Percentiles rank a stretch among this genome's conserved stretches.
These are phyloP conservation scores for Cirrhinus mrigala DNA, from an alignment of 2,797 vertebrate genomes.

Conservation along the genomic window DNA sequence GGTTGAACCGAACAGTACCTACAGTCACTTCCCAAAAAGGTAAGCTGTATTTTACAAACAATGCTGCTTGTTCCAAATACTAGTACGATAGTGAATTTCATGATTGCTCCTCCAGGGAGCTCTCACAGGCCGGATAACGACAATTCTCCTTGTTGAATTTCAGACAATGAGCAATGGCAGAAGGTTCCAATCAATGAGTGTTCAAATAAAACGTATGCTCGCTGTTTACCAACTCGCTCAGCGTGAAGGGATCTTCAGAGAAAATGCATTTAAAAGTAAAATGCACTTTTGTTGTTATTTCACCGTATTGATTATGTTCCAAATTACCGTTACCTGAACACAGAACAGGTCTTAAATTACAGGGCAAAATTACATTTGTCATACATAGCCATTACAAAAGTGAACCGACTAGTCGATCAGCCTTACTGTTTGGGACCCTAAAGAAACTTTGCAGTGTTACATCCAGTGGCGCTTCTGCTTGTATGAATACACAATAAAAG, in stretches of 20 bases:
- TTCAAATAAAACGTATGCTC: constrained; percentile 17
- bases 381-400: constrained; percentile 5
- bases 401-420: constrained; percentile 11
- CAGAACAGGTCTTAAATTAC: constrained; percentile 1
- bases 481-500: background rate
- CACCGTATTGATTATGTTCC: constrained; percentile 23
- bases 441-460: background rate
- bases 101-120: constrained; percentile 37
- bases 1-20: background rate
- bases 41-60: constrained; percentile 45
- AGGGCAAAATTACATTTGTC: constrained; percentile 16
- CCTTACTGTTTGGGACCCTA: background rate
- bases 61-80: constrained; percentile 20
- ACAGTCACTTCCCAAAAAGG: constrained; percentile 9
- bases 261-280: constrained; percentile 22
- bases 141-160: constrained; percentile 31
- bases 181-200: constrained; percentile 31
- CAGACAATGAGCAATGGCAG: constrained; percentile 40
- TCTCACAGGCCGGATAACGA: constrained; percentile 2
- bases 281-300: constrained; percentile 29
- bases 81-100: constrained; percentile 5
- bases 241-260: background rate
- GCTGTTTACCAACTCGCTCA: background rate
- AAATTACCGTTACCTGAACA: constrained; percentile 17
- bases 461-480: background rate